Conservation (phyloP, 2,888 invertebrate genomes). For the Diplolepis rosae region DNA sequence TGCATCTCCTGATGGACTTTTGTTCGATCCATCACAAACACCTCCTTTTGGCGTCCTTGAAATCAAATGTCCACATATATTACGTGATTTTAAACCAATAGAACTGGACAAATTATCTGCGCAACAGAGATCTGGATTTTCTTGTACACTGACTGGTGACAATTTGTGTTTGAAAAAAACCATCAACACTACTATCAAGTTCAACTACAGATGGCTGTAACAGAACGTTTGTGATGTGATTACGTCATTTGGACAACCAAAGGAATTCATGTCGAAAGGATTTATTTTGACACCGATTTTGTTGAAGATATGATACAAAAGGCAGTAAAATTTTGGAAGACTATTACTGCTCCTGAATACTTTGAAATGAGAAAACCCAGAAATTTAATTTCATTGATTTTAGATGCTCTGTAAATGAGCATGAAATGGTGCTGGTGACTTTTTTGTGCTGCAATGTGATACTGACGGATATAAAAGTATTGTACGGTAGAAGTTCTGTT, state of each 20-base stretch:
- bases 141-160: slow-evolving; percentile 32
- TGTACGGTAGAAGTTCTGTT: too few species aligned
- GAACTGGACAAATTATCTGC: slow-evolving; percentile 40
- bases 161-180: slow-evolving; percentile 40
- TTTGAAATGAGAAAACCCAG: slow-evolving; percentile 50
- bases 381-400: slow-evolving; percentile 42
- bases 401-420: too few species aligned
- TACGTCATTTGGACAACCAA: too few species aligned
- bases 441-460: too few species aligned
- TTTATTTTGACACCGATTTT: too few species aligned
- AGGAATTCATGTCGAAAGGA: too few species aligned
- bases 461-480: too few species aligned
- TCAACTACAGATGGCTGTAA: slow-evolving; percentile 50
- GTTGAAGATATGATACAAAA: too few species aligned
- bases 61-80: slow-evolving; percentile 47
- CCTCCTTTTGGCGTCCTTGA: slow-evolving; percentile 38
- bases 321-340: slow-evolving; percentile 45
- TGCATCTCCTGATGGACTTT: slow-evolving; percentile 46
- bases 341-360: slow-evolving; percentile 49
- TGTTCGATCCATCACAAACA: slow-evolving; percentile 36
- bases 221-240: slow-evolving; percentile 42
- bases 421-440: too few species aligned
- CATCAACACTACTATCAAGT: slow-evolving; percentile 50
- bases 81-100: slow-evolving; percentile 40
- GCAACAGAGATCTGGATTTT: slow-evolving; percentile 42